Conservation (phyloP, 2,888 invertebrate species). For the Pandemis cinnamomeana region DNA sequence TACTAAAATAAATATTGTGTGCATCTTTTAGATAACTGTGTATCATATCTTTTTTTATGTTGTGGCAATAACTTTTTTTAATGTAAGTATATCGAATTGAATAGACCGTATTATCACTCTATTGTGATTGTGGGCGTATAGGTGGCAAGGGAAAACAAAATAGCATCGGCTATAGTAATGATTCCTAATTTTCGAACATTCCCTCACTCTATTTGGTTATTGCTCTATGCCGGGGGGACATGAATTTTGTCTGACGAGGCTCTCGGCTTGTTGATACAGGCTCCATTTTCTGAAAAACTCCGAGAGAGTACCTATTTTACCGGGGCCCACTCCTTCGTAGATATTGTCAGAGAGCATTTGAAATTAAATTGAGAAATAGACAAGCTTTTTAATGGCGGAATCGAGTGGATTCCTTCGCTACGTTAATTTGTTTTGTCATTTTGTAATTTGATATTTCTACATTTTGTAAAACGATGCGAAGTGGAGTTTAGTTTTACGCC, state of each 20-base stretch:
- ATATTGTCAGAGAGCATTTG: background rate
- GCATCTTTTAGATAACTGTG: too few species aligned
- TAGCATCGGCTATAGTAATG: too few species aligned
- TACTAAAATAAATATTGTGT: too few species aligned
- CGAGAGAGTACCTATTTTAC: background rate
- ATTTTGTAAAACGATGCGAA: background rate
- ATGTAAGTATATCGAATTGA: too few species aligned
- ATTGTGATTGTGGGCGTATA: too few species aligned
- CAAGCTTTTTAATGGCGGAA: background rate
- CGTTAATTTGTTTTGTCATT: background rate
- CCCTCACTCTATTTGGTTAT: too few species aligned
- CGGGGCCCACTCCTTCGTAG: background rate
- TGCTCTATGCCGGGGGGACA: background rate
- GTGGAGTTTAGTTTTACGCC: too few species aligned
- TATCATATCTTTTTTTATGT: too few species aligned
- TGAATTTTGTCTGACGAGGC: constrained; percentile 22
- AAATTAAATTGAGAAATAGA: constrained; percentile 15
- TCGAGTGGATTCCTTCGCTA: background rate
- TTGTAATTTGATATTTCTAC: background rate
- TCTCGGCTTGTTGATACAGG: constrained; percentile 19
- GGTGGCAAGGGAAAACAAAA: too few species aligned
- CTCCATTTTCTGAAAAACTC: constrained; percentile 12
- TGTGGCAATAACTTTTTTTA: too few species aligned
- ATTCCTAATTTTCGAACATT: too few species aligned
- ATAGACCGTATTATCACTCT: too few species aligned